These are phyloP conservation scores for Gymnosoma rotundatum DNA, from an alignment of 2,888 invertebrate species.

Conservation along the genomic window DNA sequence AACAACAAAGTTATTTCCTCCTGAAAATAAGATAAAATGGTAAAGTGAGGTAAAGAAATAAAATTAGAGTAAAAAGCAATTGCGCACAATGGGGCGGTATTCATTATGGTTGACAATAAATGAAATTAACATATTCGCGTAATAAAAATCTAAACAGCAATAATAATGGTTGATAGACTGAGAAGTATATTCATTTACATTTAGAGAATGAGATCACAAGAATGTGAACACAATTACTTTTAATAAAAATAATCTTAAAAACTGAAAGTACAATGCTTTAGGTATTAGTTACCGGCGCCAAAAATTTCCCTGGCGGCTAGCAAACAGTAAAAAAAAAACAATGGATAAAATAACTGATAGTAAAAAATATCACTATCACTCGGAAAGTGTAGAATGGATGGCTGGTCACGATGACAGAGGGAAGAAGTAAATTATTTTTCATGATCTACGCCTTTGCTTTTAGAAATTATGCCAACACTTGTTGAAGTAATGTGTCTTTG, in stretches of 20 bases:
- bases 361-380: too few species aligned
- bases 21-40: too few species aligned
- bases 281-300: too few species aligned
- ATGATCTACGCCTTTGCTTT: too few species aligned
- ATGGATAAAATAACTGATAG: too few species aligned
- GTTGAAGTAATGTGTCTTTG: too few species aligned
- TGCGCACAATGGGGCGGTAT: background rate
- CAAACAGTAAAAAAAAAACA: too few species aligned
- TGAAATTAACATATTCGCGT: conserved; percentile 1
- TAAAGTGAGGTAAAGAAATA: background rate
- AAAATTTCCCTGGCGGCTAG: too few species aligned
- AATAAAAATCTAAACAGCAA: conserved; percentile 42
- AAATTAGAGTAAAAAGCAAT: conserved; percentile 6
- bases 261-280: background rate
- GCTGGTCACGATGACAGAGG: too few species aligned
- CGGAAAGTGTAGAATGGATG: too few species aligned
- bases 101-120: conserved; percentile 54
- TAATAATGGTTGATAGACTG: background rate
- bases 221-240: background rate
- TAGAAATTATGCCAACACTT: too few species aligned
- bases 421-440: too few species aligned
- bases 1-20: background rate
- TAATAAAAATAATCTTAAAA: background rate
- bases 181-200: background rate
- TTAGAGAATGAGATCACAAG: background rate